Evolutionary conservation across 2,797 vertebrate genomes (phyloP), one percentile per base, ranked within the genome.

Genomic region (Cetoscarus ocellatus): DNA sequence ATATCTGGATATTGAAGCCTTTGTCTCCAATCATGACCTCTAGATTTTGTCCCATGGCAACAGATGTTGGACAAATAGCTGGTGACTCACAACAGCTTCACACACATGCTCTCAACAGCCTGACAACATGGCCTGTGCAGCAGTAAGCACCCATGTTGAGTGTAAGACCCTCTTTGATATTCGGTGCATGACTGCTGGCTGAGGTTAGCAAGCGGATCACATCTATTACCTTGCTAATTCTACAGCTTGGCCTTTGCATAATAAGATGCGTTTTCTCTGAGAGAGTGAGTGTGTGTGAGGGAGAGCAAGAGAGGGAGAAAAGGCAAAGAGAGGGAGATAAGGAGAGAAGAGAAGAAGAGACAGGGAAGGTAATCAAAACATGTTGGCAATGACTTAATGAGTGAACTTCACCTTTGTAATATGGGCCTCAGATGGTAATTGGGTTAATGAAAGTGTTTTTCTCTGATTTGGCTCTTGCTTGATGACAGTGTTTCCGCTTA

Each of bases 201-300:
- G 86, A 87, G 86, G 87, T 89, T 90, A 90, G 89, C 75, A 86
- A 87, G 91, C 87, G 80, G 87, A 90, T 92, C 92, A 88, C 90
- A 92, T 91, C 89, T 90, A 89, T 91, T 90, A 91, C 88, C 67
- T 86, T 86, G 86, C 85, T 91, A 90, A 91, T 93, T 91, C 90
- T 85, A 77, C 86, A 84, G 88, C 89, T 86, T 88, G 88, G 88
- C 89, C 88, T 91, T 83, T 88, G 86, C 88, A 91, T 93, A 91
- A 92, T 88, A 89, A 87, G 84, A 88, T 84, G 80, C 75, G 78
- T 88, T 90, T 87, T 80, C 80, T 86, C 65, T 40, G 53, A 75
- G 65, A 70, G 82, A 58, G 67, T 5, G 54, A 67, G 56, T 15
- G 49, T 10, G 43, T 19, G 44, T 34, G 7, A 42, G 40, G 42